Conservation (phyloP, 2,113 vertebrate species). For the Callocephalon fimbriatum region DNA sequence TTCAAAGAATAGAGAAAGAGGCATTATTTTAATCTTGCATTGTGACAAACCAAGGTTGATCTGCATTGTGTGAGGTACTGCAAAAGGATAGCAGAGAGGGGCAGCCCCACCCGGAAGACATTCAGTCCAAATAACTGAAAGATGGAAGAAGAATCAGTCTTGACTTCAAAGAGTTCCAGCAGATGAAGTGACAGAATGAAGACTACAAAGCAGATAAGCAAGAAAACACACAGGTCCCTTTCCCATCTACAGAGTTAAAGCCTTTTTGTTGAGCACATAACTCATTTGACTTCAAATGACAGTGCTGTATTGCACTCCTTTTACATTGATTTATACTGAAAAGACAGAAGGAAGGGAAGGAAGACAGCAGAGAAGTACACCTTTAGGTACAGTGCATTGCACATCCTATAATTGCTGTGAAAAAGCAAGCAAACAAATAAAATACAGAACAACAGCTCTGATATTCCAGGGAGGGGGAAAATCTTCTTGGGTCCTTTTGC, state of each 20-base stretch:
- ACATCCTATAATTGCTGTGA: not conserved
- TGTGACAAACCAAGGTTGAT: not conserved
- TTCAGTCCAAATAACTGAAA: not conserved
- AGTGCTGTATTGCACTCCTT: not conserved
- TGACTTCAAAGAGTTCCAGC: not conserved
- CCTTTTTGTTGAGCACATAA: not conserved
- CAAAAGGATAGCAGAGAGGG: not conserved
- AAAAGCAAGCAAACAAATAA: not conserved
- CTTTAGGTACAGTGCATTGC: not conserved
- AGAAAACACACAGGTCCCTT: not conserved
- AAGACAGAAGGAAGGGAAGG: not conserved
- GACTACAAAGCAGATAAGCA: not conserved
- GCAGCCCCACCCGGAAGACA: not conserved
- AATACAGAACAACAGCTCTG: not conserved
- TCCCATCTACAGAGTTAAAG: not conserved
- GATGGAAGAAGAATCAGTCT: not conserved
- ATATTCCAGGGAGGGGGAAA: not conserved
- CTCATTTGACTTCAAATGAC: not conserved
- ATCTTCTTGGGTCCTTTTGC: not conserved
- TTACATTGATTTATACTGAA: not conserved
- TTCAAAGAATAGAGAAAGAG: not conserved
- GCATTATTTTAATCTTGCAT: not conserved
- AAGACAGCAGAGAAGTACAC: not conserved
- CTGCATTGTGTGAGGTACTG: not conserved
- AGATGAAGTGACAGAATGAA: not conserved